Evolutionary conservation across 2,113 vertebrate genomes (phyloP).

Genomic region (Ailuropoda melanoleuca): DNA sequence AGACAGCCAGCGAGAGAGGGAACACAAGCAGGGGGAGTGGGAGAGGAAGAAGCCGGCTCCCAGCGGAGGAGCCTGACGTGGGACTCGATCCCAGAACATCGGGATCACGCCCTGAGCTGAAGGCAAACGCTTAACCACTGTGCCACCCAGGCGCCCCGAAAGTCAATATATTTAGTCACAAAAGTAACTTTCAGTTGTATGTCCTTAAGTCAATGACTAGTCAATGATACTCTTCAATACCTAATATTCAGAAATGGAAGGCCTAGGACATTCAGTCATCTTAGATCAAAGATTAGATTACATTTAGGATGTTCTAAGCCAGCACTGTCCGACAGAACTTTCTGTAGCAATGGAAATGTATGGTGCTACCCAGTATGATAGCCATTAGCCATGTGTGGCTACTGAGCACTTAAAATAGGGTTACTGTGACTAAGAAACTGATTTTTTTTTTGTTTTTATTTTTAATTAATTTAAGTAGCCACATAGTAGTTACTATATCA

Average conservation of each 20-base stretch:
- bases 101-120: no score
- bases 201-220: background rate
- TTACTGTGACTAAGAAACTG: background rate
- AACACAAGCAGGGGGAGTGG: no score
- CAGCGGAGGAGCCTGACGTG: no score
- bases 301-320: background rate
- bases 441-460: slow-evolving; percentile 3
- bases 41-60: no score
- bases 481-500: background rate
- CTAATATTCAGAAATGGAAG: background rate
- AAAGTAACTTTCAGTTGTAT: slow-evolving; percentile 14
- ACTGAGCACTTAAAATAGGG: background rate
- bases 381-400: background rate
- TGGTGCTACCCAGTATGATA: background rate
- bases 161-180: background rate
- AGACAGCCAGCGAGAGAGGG: no score
- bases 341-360: background rate
- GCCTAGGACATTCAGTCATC: background rate
- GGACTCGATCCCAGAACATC: no score
- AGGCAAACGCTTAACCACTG: no score
- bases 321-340: background rate
- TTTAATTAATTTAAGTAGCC: slow-evolving; percentile 31
- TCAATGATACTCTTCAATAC: background rate
- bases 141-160: no score
- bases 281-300: background rate